Conservation (phyloP, 2,888 invertebrate genomes). For the Drosophila formosana region DNA sequence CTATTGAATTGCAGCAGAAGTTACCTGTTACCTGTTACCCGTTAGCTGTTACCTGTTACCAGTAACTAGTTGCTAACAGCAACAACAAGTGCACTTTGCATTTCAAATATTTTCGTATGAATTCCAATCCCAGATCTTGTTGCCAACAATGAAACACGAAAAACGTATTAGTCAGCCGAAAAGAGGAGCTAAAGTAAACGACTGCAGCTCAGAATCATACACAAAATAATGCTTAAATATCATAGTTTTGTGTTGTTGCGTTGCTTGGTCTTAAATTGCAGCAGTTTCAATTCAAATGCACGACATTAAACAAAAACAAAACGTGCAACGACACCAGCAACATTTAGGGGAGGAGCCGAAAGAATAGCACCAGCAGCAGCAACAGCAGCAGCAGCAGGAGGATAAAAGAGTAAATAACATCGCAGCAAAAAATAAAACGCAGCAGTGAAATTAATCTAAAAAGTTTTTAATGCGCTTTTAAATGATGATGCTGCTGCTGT, state of each 20-base stretch:
- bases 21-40: constrained; percentile 12
- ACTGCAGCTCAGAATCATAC: neutral
- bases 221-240: constrained; percentile 16
- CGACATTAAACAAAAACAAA: constrained; percentile 58
- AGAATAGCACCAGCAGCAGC: constrained; percentile 13
- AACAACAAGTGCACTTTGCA: constrained; percentile 57
- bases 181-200: neutral
- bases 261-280: constrained; percentile 52
- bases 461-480: constrained; percentile 84
- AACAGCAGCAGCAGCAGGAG: constrained; percentile 17
- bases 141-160: constrained; percentile 66
- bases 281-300: constrained; percentile 38
- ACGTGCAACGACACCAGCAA: constrained; percentile 18
- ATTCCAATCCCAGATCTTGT: constrained; percentile 31
- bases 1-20: constrained; percentile 60
- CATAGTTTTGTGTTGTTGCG: constrained; percentile 8
- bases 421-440: constrained; percentile 54
- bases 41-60: constrained; percentile 20
- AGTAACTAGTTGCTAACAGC: constrained; percentile 32
- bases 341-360: constrained; percentile 5
- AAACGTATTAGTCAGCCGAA: constrained; percentile 67
- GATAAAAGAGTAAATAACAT: constrained; percentile 58
- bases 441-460: constrained; percentile 83
- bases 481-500: constrained; percentile 74
- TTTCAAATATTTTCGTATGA: constrained; percentile 45